These are phyloP conservation scores for Pseudomyrmex sp. DNA, from an alignment of 1,140 invertebrate genomes.

Conservation along the genomic window DNA sequence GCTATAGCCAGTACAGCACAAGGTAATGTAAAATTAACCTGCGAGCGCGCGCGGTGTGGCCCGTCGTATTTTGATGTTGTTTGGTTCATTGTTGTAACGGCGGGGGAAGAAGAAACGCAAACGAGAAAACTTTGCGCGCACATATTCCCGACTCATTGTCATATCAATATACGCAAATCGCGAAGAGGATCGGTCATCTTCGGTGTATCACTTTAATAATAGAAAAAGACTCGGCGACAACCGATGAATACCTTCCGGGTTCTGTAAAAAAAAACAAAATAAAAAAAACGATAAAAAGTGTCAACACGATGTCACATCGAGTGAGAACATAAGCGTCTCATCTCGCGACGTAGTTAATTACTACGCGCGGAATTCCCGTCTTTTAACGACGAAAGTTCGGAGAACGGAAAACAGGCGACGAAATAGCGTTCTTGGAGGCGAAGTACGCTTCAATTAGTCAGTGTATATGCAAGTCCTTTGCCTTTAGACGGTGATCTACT, in stretches of 20 bases:
- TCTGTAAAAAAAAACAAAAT: neutral
- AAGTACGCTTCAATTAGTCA: conserved; percentile 64
- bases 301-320: neutral
- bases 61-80: conserved; percentile 51
- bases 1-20: conserved; percentile 34
- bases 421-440: conserved; percentile 43
- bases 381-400: conserved; percentile 52
- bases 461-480: conserved; percentile 54
- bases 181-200: neutral
- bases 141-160: conserved; percentile 29
- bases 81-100: conserved; percentile 35
- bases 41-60: neutral
- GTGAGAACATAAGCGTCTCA: conserved; percentile 9
- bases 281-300: no score
- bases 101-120: neutral
- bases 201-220: neutral
- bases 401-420: conserved; percentile 38
- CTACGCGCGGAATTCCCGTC: conserved; percentile 21
- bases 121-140: neutral
- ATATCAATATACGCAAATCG: conserved; percentile 23
- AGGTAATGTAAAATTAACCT: conserved; percentile 61
- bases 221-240: neutral
- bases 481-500: conserved; percentile 67
- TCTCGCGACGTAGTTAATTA: conserved; percentile 35
- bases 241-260: neutral